Evolutionary conservation across 2,113 vertebrate genomes (phyloP).

Genomic region (Eptesicus fuscus): DNA sequence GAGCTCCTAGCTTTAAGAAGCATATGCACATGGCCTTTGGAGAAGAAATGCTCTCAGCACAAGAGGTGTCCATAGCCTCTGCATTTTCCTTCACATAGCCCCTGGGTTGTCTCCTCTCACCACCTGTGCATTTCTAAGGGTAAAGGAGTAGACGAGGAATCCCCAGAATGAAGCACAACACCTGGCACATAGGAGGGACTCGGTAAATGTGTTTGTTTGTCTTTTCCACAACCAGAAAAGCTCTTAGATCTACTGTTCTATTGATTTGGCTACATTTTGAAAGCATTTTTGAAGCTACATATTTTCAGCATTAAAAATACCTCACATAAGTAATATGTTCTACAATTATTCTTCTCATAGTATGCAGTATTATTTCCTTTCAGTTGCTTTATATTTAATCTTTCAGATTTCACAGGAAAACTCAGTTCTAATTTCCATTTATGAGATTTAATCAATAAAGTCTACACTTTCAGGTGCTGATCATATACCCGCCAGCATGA

Average conservation of each 20-base stretch:
- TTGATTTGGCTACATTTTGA: not conserved
- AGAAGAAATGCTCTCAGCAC: not conserved
- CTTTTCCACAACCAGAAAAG: not conserved
- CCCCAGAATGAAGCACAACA: not conserved
- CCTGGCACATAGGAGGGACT: not conserved
- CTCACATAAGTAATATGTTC: not conserved
- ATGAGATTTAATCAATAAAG: slow-evolving; percentile 1
- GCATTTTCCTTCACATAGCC: not conserved
- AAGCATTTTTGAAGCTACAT: not conserved
- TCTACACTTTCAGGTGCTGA: not conserved
- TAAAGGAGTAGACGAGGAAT: not conserved
- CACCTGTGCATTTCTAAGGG: not conserved
- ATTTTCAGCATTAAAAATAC: not conserved
- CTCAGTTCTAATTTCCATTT: not conserved
- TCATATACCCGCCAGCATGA: not conserved
- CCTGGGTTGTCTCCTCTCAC: not conserved
- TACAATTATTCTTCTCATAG: not conserved
- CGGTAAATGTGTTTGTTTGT: not conserved
- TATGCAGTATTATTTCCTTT: not conserved
- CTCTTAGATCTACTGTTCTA: not conserved
- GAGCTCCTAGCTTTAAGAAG: slow-evolving; percentile 23
- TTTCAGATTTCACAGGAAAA: slow-evolving; percentile 8
- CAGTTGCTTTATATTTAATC: not conserved
- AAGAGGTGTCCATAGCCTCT: not conserved
- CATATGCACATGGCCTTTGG: not conserved